These are phyloP conservation scores for Hemicordylus capensis DNA, from an alignment of 2,113 vertebrate species.

Conservation along the genomic window DNA sequence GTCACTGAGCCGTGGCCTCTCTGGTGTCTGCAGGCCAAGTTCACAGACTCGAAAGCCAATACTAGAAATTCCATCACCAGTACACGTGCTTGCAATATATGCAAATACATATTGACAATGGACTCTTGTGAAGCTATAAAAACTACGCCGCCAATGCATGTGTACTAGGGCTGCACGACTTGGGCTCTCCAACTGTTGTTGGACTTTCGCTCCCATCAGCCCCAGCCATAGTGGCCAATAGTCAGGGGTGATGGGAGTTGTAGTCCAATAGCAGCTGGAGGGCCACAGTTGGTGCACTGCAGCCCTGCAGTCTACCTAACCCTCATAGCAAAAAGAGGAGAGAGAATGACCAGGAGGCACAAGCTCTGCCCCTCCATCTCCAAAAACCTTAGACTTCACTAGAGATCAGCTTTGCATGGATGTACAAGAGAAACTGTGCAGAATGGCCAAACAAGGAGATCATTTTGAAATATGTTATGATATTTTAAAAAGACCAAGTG, in stretches of 20 bases:
- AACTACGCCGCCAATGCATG: too few species aligned
- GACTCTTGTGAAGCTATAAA: too few species aligned
- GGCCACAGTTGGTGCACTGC: too few species aligned
- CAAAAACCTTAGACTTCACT: background rate
- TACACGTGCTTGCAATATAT: background rate
- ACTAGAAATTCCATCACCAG: background rate
- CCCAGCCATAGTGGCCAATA: too few species aligned
- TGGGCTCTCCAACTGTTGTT: too few species aligned
- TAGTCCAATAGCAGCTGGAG: too few species aligned
- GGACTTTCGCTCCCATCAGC: too few species aligned
- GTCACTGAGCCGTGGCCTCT: too few species aligned
- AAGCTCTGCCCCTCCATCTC: background rate
- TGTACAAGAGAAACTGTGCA: background rate
- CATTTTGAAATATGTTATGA: background rate
- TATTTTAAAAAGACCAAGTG: background rate
- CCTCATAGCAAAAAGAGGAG: background rate
- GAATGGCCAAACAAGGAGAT: background rate
- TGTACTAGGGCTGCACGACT: too few species aligned
- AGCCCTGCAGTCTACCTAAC: background rate
- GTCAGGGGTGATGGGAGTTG: too few species aligned
- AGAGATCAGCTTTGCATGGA: background rate
- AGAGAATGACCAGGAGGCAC: background rate
- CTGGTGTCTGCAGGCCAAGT: background rate
- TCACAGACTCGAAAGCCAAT: background rate
- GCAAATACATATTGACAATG: too few species aligned